Percentiles rank a stretch among this genome's conserved stretches.
Evolutionary conservation across 2,888 invertebrate species (phyloP).

Genomic region (Molorchus minor): DNA sequence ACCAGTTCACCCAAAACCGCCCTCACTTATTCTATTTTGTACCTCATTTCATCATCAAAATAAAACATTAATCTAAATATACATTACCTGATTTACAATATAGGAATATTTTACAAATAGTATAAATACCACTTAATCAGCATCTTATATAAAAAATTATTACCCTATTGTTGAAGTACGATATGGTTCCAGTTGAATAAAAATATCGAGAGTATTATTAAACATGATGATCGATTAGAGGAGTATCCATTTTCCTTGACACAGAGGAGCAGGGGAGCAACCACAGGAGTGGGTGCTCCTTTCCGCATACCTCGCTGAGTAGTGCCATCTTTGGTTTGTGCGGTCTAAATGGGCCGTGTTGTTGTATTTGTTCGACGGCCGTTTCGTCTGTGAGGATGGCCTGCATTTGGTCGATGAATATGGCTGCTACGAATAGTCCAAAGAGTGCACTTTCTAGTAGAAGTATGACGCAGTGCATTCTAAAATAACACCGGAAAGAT

Average conservation of each 20-base stretch:
- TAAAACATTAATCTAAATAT: no score
- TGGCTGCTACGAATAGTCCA: slow-evolving; percentile 87
- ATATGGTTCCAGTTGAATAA: no score
- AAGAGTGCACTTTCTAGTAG: slow-evolving; percentile 84
- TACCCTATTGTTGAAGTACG: no score
- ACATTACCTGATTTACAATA: no score
- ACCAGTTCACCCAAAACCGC: no score
- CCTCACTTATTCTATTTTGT: no score
- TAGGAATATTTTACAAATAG: no score
- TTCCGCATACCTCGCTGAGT: slow-evolving; percentile 69
- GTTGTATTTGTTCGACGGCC: slow-evolving; percentile 80
- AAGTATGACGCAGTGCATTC: slow-evolving; percentile 84
- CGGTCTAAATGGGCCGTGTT: slow-evolving; percentile 72
- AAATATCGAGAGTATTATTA: no score
- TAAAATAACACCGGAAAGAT: slow-evolving; percentile 65
- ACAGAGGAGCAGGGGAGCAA: slow-evolving; percentile 72
- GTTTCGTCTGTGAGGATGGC: slow-evolving; percentile 87
- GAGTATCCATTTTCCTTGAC: slow-evolving; percentile 59
- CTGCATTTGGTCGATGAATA: slow-evolving; percentile 86
- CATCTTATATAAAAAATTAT: no score
- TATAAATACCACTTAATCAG: no score
- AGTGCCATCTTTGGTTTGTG: slow-evolving; percentile 72
- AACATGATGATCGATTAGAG: slow-evolving; percentile 61
- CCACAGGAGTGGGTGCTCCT: slow-evolving; percentile 77
- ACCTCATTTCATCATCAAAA: no score